phyloP scores from a whole-genome alignment of 2,797 vertebrate species.

The Odontamblyopus lacepedii region DNA sequence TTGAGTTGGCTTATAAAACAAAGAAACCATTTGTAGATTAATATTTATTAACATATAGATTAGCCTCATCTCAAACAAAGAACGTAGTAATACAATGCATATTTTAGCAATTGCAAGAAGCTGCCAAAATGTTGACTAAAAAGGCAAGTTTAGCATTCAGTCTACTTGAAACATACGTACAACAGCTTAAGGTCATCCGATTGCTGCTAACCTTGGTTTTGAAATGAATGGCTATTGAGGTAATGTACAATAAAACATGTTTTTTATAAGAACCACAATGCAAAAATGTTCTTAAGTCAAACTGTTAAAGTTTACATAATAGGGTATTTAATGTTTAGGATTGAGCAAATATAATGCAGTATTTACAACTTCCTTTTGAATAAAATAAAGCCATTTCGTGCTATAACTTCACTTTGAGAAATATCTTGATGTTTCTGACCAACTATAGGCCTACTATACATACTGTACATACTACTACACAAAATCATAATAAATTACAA shows the following conservation, averaged over 20 bases:
- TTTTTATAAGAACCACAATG: background rate
- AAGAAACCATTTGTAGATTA: background rate
- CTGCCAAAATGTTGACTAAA: background rate
- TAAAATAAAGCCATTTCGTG: background rate
- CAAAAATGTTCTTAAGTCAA: background rate
- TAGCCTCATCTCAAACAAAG: background rate
- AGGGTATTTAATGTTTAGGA: too few relatives aligned
- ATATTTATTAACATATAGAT: background rate
- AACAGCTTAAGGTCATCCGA: background rate
- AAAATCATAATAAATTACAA: conserved; percentile 37
- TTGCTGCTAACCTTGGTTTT: background rate
- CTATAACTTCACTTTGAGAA: background rate
- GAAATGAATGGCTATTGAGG: background rate
- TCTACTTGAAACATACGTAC: background rate
- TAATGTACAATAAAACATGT: background rate
- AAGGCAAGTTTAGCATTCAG: background rate
- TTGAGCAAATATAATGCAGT: conserved; percentile 10
- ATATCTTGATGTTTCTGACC: conserved; percentile 4
- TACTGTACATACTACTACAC: background rate
- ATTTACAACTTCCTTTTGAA: conserved; percentile 39
- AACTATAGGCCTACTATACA: background rate
- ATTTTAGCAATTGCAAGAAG: background rate
- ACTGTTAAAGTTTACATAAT: conserved; percentile 23
- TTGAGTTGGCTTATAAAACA: background rate
- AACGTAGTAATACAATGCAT: background rate